A percentile compares a stretch with the other conserved stretches of the same genome.
Evolutionary conservation across 2,797 vertebrate species (phyloP).

Genomic region (Rhinella marina): DNA sequence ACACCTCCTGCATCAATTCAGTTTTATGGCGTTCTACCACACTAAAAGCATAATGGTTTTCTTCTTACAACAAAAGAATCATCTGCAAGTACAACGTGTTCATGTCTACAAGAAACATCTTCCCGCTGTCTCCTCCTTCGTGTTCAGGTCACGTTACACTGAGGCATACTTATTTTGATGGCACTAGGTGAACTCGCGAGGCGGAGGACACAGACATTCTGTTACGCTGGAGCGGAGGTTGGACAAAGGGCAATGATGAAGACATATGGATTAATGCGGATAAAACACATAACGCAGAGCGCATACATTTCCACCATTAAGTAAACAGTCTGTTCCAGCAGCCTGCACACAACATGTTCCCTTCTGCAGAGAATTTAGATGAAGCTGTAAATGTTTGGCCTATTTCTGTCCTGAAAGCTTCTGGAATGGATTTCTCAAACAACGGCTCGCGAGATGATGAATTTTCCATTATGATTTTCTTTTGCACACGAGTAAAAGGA

Average conservation of each 20-base stretch:
- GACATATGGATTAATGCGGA: slow-evolving; percentile 40
- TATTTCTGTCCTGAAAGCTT: slow-evolving; percentile 36
- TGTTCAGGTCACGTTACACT: slow-evolving; percentile 5
- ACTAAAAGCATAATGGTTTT: slow-evolving; percentile 1
- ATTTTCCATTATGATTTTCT: slow-evolving; percentile 50
- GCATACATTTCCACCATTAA: slow-evolving; percentile 27
- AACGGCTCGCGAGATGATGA: slow-evolving; percentile 26
- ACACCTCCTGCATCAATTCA: not conserved
- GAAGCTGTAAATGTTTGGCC: slow-evolving; percentile 50
- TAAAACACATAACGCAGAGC: not conserved
- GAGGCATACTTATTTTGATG: not conserved
- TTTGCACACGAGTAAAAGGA: slow-evolving; percentile 18
- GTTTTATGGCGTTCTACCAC: not conserved
- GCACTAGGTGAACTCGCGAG: slow-evolving; percentile 1
- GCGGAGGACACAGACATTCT: not conserved
- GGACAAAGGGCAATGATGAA: slow-evolving; percentile 2
- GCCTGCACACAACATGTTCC: slow-evolving; percentile 38
- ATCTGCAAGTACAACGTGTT: slow-evolving; percentile 11
- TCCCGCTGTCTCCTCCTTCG: not conserved
- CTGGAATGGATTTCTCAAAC: slow-evolving; percentile 51
- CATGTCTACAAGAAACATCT: not conserved
- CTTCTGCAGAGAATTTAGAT: slow-evolving; percentile 42
- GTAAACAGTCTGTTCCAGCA: slow-evolving; percentile 41
- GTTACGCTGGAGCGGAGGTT: not conserved
- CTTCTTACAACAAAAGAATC: slow-evolving; percentile 10